Base-by-base conservation (phyloP, 1,140 invertebrate genomes). In the Drosophila fuyamai region DNA sequence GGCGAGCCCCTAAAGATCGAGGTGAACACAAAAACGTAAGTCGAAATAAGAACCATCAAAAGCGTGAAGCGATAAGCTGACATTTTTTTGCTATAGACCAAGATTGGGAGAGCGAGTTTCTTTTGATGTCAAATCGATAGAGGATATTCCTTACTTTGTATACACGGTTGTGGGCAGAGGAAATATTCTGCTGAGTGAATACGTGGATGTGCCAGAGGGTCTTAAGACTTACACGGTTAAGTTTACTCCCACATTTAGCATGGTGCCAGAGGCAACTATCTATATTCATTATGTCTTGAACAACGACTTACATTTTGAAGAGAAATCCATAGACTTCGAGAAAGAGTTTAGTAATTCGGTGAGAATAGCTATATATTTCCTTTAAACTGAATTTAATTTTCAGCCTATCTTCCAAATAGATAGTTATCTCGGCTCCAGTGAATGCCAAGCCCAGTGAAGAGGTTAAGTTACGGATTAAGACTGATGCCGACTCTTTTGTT, bases 101-200 rank as follows among this genome's bases (percentile, higher is more conserved):
- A 93, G 92, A 47, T 94, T 96, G 63, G 96, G 96, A 72, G 94
- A 95, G 60, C 95, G 96, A 63, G 93, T 98, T n/a, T 94, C 95
- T 44, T 94, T 98, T 35, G 94, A 96, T 74, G 95, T 99, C 0
- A 96, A 96, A 74, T 96, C 96, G 2, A 98, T 96, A 0, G 94
- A 95, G 74, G 94, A 94, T 0, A 93, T 98, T 81, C 95, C 95
- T 59, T 95, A 96, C 68, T 93, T 97, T 12, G 95, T 94, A 65
- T 97, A 97, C 82, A 94, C 97, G 71, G 94, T 99, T 40, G 93
- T 99, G 61, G 97, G 97, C 14, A 94, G 97, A 40, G 98, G 98
- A 2, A 96, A 98, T 88, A 95, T 99, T 36, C 92, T 98, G 0
- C 90, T 95, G 10, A 94, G 95, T 3, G 94, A 95, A 62, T 95